Base-by-base conservation (phyloP, 2,888 invertebrate species). In the Caenorhabditis plicata region DNA sequence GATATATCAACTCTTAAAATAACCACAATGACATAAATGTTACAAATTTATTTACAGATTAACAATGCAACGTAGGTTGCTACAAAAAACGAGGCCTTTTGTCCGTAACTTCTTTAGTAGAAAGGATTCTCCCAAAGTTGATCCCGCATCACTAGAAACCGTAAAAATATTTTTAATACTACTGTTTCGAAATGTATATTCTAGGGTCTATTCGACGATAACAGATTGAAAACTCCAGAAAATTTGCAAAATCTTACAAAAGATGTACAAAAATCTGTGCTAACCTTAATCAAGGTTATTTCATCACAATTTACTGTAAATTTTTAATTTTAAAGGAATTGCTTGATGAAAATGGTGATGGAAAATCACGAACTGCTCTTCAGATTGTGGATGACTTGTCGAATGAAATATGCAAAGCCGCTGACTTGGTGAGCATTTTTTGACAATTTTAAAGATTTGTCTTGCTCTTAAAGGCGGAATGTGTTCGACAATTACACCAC, bases 301-400 rank as follows among this genome's bases (percentile, higher is more conserved):
- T 7, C 11, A 27, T 27, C 29, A 27, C 8, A 9, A 17, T 4
- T 43, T 44, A 38, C 35, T 56, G 8, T 11, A n/a, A n/a, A n/a
- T n/a, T n/a, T n/a, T n/a, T n/a, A n/a, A n/a, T n/a, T n/a, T n/a
- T n/a, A n/a, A n/a, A n/a, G n/a, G n/a, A n/a, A n/a, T n/a, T n/a
- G n/a, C n/a, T n/a, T n/a, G n/a, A n/a, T n/a, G n/a, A n/a, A n/a
- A n/a, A n/a, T n/a, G n/a, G n/a, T n/a, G n/a, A n/a, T 9, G 19
- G 32, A 3, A 39, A 36, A 11, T 23, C 39, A 3, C 49, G 71
- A 27, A 65, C 71, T 2, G 62, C 71, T 1, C 93, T 93, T 4
- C 85, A 90, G 82, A 87, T 96, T 55, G 95, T 98, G 81, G 98
- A 98, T 82, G 91, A 96, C 71, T 85, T 98, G 11, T 96, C 96